Base-by-base conservation (phyloP, 2,113 vertebrate genomes). In the Nothocercus nigrocapillus region DNA sequence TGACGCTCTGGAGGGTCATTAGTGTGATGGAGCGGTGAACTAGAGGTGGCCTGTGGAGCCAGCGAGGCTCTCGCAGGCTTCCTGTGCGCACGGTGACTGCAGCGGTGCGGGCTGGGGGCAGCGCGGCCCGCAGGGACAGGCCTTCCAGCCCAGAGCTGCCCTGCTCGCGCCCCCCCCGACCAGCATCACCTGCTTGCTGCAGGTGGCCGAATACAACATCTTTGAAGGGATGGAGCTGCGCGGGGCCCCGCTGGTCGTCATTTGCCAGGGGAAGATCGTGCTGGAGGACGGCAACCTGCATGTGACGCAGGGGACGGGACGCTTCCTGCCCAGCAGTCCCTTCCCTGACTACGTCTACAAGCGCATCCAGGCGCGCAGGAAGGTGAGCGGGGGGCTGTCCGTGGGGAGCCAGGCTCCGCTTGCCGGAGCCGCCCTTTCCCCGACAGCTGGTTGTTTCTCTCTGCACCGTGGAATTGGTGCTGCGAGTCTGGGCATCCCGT, bases 221-320 rank as follows among this genome's bases (percentile, higher is more conserved):
- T 99, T 99, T 69, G 99, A 99, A 97, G 99, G 99, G 68, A 98
- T 99, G 98, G 99, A 99, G 98, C 98, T 99, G 40, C 99, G 98
- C 4, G 99, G 99, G 24, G 98, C 98, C 9, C 99, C 99, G 0
- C 96, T 98, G 72, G 98, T 99, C 92, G 99, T 99, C 82, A 99
- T 99, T 85, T 99, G 99, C 97, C 99, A 99, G 97, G 99, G 99
- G 38, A 99, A 99, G 98, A 98, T 99, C 70, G 98, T 99, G 94
- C 96, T 99, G 98, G 99, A 99, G 82, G 99, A 99, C 2, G 98
- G 98, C 74, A 99, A 98, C 92, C 98, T 99, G 91, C 99, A 99
- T 1, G 98, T 98, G 95, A 98, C 98, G 69, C 98, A 98, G 42
- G 99, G 99, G 15, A 98, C 98, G 0, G 99, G 99, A 11, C 99